Base-by-base conservation (phyloP, 1,140 invertebrate species). In the Ceratosolen fusciceps region DNA sequence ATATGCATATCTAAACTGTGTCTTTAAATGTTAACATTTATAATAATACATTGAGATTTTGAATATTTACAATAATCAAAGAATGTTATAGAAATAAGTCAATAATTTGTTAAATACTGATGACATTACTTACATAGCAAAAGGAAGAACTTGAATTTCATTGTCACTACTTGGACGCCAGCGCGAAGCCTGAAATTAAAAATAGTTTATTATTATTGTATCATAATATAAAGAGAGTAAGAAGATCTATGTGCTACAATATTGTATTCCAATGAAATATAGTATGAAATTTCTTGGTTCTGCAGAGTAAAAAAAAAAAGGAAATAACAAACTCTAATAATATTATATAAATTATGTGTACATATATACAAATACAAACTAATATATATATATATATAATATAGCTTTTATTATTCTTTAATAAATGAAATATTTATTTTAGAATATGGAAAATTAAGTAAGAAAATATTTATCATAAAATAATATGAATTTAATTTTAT, bases 51-150 rank as follows among this genome's bases (percentile, higher is more conserved):
- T n/a, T n/a, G n/a, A n/a, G n/a, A n/a, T n/a, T n/a, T n/a, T n/a
- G n/a, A n/a, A n/a, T n/a, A n/a, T n/a, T n/a, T n/a, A n/a, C n/a
- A n/a, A 71, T 62, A 72, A n/a, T 43, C 5, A 43, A 43, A 43
- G 5, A 12, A 5, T 43, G 5, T 43, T 43, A 12, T 12, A 43
- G 39, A 5, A 12, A 43, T 43, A 43, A 43, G 12, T 43, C 5
- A 43, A 5, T 52, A 52, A 19, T 52, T 52, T 16, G 2, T 52
- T 16, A 43, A 52, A 52, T 52, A 52, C 2, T 16, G 21, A 16
- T 7, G 5, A 16, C 16, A 60, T n/a, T 84, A 88, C 88, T 88
- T 84, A 89, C 88, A 87, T 62, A 89, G 79, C 80, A 88, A 60
- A 80, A 86, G 83, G 37, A 85, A 80, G 58, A 85, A 74, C 67